Base-by-base conservation (phyloP, 2,797 vertebrate genomes). In the Epinephelus coioides region DNA sequence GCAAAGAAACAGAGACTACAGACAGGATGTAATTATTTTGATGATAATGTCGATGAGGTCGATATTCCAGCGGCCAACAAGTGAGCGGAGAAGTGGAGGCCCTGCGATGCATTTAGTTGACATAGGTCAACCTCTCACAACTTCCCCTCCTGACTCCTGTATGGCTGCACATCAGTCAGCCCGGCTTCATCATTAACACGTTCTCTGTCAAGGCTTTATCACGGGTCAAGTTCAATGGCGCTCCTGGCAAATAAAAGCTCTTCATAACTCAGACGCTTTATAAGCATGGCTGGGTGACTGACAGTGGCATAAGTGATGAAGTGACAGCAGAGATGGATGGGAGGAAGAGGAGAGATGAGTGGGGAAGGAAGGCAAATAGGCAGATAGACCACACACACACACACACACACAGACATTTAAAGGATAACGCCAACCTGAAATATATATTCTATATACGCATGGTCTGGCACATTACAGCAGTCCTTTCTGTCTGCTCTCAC, bases 281-380 rank as follows among this genome's bases (percentile, higher is more conserved):
- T 91, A 90, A 91, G 89, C 80, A 69, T 2, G 72, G 43, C 85
- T 46, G 82, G 54, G 51, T 92, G 92, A 95, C 86, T 91, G 94
- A 90, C 92, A 91, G 85, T 0, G 18, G 68, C 59, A 76, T 86
- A 88, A 88, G 77, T 79, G 85, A 91, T 76, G 87, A 81, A 75
- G 82, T 15, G 49, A 81, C 66, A 75, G 73, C 68, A 27, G 56
- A 89, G 91, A 89, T 76, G 63, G 76, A 89, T 86, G 78, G 23
- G 50, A 57, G 19, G 82, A 61, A 21, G 68, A 79, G 66, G 7
- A 30, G 62, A 73, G 61, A 78, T 56, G 79, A 81, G 69, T 2
- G 34, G 17, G 73, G 64, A 38, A 66, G 59, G 69, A 69, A 80
- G 38, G 64, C 74, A 54, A 69, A 83, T 44, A 62, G 68, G 53